Evolutionary conservation across 2,888 invertebrate species (phyloP).

Genomic region (Melanostoma mellinum): DNA sequence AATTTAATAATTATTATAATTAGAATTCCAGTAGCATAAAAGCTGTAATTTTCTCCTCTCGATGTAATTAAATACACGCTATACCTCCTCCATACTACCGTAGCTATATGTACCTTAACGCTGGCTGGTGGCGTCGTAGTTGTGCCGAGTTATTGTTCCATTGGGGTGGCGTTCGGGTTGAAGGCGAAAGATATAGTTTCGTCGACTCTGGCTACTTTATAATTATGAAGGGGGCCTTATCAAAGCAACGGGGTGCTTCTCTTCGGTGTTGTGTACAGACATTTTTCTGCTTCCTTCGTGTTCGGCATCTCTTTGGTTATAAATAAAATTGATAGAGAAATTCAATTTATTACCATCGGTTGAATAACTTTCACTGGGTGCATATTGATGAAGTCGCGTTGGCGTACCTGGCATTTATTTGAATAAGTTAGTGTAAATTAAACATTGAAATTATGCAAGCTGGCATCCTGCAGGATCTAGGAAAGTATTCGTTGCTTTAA

Average conservation of each 20-base stretch:
- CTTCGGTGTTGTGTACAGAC: background rate
- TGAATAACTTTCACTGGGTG: constrained; percentile 38
- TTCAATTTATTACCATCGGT: constrained; percentile 55
- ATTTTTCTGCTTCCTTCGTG: constrained; percentile 2
- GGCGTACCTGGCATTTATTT: constrained; percentile 8
- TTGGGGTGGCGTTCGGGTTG: background rate
- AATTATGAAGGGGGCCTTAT: constrained; percentile 19
- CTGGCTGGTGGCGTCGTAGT: background rate
- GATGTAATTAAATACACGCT: constrained; percentile 59
- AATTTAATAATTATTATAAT: constrained; percentile 65
- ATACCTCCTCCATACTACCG: constrained; percentile 3
- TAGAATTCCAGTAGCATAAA: constrained; percentile 57
- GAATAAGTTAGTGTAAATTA: background rate
- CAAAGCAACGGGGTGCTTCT: constrained; percentile 2
- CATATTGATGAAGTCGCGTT: constrained; percentile 38
- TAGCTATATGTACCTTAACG: constrained; percentile 26
- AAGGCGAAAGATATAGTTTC: constrained; percentile 45
- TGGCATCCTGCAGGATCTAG: no score
- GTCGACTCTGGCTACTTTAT: constrained; percentile 12
- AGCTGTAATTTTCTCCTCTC: constrained; percentile 45
- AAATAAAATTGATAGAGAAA: constrained; percentile 59
- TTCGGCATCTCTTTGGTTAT: background rate
- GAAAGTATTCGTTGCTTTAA: no score
- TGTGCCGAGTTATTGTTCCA: constrained; percentile 38
- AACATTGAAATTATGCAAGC: background rate